A percentile compares a stretch with the other conserved stretches of the same genome.
These are phyloP conservation scores for Corynorhinus townsendii DNA, from an alignment of 2,113 vertebrate species.

Conservation along the genomic window DNA sequence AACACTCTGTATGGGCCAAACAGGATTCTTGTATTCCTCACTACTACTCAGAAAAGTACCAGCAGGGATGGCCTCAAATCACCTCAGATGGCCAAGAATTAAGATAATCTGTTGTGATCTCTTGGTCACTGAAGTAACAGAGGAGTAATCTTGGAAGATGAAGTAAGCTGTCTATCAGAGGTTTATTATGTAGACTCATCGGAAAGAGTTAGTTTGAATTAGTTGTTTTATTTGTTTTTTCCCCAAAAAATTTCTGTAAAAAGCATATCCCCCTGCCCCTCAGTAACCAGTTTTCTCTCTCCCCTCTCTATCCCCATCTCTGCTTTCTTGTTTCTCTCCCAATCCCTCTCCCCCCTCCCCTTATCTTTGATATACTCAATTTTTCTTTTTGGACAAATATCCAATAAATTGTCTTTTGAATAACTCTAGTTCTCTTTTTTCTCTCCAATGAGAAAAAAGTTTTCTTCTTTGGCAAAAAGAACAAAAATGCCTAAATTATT, in stretches of 20 bases:
- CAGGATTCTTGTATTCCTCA: background rate
- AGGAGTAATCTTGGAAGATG: background rate
- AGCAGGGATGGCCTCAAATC: background rate
- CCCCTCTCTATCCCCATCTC: background rate
- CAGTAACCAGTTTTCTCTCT: background rate
- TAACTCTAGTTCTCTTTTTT: background rate
- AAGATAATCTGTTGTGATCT: background rate
- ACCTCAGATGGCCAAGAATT: background rate
- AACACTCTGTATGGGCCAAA: background rate
- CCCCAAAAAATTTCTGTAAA: background rate
- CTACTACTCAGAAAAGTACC: background rate
- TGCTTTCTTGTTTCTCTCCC: rapidly evolving
- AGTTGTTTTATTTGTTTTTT: background rate
- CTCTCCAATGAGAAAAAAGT: background rate
- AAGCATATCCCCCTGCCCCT: background rate
- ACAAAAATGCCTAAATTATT: conserved; percentile 1
- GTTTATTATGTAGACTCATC: background rate
- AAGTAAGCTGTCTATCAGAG: background rate
- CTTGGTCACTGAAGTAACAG: background rate
- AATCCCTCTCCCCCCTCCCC: background rate
- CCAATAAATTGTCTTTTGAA: background rate
- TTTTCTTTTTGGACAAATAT: background rate
- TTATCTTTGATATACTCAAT: background rate
- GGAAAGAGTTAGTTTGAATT: background rate
- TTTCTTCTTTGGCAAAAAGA: conserved; percentile 1